Conservation (phyloP, 2,113 vertebrate genomes). For the Ophiodon elongatus region DNA sequence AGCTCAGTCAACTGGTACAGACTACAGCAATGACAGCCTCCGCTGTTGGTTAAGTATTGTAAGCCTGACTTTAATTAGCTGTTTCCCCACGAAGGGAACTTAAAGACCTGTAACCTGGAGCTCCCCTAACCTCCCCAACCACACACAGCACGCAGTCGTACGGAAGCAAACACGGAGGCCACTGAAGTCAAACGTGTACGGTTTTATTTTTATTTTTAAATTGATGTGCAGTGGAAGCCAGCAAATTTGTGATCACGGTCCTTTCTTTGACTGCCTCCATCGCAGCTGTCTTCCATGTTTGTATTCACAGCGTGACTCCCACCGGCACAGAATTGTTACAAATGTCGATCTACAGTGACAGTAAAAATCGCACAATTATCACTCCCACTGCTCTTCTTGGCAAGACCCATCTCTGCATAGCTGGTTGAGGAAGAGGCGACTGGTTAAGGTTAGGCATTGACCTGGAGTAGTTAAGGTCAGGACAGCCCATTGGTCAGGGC, state of each 20-base stretch:
- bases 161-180: no score
- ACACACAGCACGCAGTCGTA: no score
- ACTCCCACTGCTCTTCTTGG: not conserved
- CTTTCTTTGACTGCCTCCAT: not conserved
- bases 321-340: not conserved
- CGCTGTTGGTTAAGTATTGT: not conserved
- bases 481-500: no score
- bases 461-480: not conserved
- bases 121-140: no score
- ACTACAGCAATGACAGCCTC: no score
- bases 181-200: no score
- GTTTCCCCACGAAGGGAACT: no score
- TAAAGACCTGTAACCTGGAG: no score
- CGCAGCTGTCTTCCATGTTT: not conserved
- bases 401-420: no score
- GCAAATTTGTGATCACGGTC: not conserved
- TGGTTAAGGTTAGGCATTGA: no score
- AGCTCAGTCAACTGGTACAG: not conserved
- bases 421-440: no score
- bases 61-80: no score
- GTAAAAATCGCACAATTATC: not conserved
- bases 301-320: not conserved
- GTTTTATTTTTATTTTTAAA: not conserved
- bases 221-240: not conserved
- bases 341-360: not conserved